Base-by-base conservation (phyloP, 1,140 invertebrate genomes). In the Thalassaphorura encarpata region DNA sequence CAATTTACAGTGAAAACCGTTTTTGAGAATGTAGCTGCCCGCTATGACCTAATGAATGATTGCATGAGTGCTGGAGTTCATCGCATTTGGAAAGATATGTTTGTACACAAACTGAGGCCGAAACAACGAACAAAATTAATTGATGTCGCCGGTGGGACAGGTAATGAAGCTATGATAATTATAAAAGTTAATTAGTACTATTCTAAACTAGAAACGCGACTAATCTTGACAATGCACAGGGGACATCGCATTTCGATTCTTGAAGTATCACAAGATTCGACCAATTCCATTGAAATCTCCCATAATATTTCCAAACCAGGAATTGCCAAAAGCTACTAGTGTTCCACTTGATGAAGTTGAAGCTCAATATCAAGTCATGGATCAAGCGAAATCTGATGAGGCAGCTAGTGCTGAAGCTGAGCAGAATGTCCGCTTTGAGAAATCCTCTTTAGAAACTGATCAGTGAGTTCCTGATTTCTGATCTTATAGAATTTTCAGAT, bases 21-120 rank as follows among this genome's bases (percentile, higher is more conserved):
- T 3, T 99, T 99, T 74, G 83, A 91, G 71, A 90, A 86, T 73
- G 95, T 99, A 4, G 94, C 96, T 4, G 75, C 81, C 50, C 89
- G 83, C 36, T 99, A 99, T 73, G 96, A 99, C 72, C 60, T 85
- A 46, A 99, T 99, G 96, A 99, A 99, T 73, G 96, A 99, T 80
- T 81, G 79, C 0, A 97, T 99, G 93, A 97, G 91, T 60, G 73
- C 84, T 58, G 94, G 95, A 19, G 81, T 98, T 57, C 96, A 99
- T 73, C 75, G 95, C 50, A 64, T 97, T 2, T 99, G 96, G 96
- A 99, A 99, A 71, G 91, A 98, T 73, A 81, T 85, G 36, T 96
- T 98, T 67, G 83, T 99, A 46, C 75, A 82, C 56, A 78, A 79
- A 58, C 70, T 98, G 18, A 77, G 78, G 6, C 92, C 94, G 0